Percentiles rank a stretch among this genome's conserved stretches.
These are phyloP conservation scores for Lasioglossum marginatum DNA, from an alignment of 2,888 invertebrate species.

Conservation along the genomic window DNA sequence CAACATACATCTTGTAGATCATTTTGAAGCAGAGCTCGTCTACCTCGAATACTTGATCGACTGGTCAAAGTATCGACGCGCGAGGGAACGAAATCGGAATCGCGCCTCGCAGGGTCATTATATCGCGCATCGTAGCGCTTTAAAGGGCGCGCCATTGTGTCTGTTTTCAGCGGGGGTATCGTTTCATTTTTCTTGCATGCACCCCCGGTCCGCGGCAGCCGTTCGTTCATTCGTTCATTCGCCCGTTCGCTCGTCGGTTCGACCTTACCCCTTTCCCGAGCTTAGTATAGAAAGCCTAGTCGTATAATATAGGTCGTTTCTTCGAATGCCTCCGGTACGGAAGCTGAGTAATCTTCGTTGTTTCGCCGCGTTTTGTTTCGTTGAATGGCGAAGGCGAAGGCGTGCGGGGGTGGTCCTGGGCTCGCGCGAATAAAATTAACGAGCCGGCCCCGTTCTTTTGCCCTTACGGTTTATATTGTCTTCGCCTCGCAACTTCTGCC, in stretches of 20 bases:
- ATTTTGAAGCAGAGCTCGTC: neutral
- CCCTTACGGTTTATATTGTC: conserved; percentile 60
- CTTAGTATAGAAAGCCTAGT: conserved; percentile 42
- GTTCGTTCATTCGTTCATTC: neutral
- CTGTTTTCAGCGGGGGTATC: conserved; percentile 30
- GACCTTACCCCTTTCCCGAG: conserved; percentile 22
- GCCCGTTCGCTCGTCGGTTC: neutral
- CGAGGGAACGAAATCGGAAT: conserved; percentile 44
- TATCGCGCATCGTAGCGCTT: conserved; percentile 41
- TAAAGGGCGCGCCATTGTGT: conserved; percentile 36
- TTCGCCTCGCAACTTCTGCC: conserved; percentile 38
- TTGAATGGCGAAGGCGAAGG: conserved; percentile 44
- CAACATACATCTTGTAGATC: too few relatives aligned
- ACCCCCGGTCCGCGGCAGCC: neutral
- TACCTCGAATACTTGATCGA: neutral
- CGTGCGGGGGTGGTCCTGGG: neutral
- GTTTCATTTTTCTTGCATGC: conserved; percentile 16
- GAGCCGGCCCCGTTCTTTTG: conserved; percentile 56
- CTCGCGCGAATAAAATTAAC: conserved; percentile 66
- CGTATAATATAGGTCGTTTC: conserved; percentile 63
- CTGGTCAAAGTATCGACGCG: neutral
- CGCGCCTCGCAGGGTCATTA: conserved; percentile 37
- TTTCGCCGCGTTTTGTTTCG: conserved; percentile 60
- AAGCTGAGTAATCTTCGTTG: conserved; percentile 62
- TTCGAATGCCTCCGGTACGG: conserved; percentile 60